Evolutionary conservation across 2,113 vertebrate genomes (phyloP).

Genomic region (Lasiurus cinereus): DNA sequence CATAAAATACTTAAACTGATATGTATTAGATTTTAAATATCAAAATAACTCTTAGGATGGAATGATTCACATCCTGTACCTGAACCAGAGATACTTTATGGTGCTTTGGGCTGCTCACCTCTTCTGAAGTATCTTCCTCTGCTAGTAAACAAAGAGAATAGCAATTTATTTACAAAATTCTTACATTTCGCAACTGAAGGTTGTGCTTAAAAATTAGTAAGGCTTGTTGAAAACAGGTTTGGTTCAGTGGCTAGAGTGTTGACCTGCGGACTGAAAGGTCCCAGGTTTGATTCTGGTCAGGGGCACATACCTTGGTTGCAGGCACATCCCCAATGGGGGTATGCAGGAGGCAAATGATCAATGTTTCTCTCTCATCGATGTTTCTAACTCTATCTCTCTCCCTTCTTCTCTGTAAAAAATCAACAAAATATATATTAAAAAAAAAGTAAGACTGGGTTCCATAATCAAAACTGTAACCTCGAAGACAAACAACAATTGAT

Average conservation of each 20-base stretch:
- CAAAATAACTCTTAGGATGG: slow-evolving; percentile 1
- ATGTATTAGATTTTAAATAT: background rate
- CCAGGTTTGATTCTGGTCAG: no score
- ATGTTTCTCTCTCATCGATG: no score
- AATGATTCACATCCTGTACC: slow-evolving; percentile 53
- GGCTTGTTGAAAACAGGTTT: no score
- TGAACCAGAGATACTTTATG: slow-evolving; percentile 62
- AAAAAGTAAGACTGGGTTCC: no score
- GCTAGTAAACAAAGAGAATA: slow-evolving; percentile 65
- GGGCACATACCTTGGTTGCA: no score
- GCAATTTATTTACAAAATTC: slow-evolving; percentile 47
- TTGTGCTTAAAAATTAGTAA: background rate
- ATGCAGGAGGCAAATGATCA: no score
- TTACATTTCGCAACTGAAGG: background rate
- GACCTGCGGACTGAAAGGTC: no score
- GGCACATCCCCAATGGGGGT: no score
- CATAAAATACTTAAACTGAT: background rate
- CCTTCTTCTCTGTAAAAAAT: no score
- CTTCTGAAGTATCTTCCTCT: slow-evolving; percentile 86
- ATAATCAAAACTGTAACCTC: background rate
- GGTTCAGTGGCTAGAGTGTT: no score
- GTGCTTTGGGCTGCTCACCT: slow-evolving; percentile 67
- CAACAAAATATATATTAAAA: no score
- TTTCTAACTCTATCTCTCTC: no score
- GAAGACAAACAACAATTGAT: background rate